A percentile compares a stretch with the other conserved stretches of the same genome.
phyloP scores from a whole-genome alignment of 2,888 invertebrate species.

The Tiliacea aurago region DNA sequence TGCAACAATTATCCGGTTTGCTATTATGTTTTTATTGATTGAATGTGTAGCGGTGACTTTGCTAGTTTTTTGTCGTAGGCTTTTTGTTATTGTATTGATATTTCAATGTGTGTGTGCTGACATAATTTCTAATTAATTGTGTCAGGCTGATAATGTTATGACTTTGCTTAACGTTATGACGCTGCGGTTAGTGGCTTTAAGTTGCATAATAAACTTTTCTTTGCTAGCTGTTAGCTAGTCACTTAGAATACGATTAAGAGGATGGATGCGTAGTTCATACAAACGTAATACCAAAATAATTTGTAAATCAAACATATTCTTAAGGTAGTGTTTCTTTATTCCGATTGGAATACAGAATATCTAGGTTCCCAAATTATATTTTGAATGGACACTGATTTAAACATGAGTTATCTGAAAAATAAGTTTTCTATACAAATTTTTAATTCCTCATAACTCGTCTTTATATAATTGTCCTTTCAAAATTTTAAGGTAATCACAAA shows the following conservation, averaged over 20 bases:
- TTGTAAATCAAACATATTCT: too few species aligned
- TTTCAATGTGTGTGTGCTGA: conserved; percentile 17
- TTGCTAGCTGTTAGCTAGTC: not conserved
- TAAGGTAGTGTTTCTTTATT: too few species aligned
- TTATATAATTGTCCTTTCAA: too few species aligned
- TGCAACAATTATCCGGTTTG: conserved; percentile 71
- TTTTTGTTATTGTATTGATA: conserved; percentile 42
- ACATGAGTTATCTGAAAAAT: too few species aligned
- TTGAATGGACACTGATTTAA: too few species aligned
- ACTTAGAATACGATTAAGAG: not conserved
- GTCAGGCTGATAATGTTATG: not conserved
- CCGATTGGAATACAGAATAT: too few species aligned
- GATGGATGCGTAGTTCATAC: too few species aligned
- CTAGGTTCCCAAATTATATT: too few species aligned
- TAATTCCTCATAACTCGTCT: too few species aligned
- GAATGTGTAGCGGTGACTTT: conserved; percentile 49
- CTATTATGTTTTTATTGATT: conserved; percentile 61
- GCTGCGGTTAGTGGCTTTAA: not conserved
- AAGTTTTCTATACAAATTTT: too few species aligned
- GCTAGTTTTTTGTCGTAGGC: conserved; percentile 41
- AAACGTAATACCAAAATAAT: too few species aligned
- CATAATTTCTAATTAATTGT: conserved; percentile 19
- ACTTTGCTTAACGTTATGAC: not conserved
- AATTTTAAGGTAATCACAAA: too few species aligned
- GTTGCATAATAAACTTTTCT: not conserved